Evolutionary conservation across 2,113 vertebrate species (phyloP).

Genomic region (Ondatra zibethicus): DNA sequence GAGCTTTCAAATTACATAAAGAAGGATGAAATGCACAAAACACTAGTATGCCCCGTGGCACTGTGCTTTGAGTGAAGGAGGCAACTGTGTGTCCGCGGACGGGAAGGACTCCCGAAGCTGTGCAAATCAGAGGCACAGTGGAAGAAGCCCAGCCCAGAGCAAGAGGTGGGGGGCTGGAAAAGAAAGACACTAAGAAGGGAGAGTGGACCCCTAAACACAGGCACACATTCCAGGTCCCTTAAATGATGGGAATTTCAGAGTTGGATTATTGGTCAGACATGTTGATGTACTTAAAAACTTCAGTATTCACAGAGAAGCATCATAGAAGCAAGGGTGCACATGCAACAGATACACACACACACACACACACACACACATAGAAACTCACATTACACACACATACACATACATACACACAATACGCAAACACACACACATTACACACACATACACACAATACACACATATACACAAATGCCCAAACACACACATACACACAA

Average conservation of each 20-base stretch:
- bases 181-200: slow-evolving; percentile 61
- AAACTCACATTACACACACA: not conserved
- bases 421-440: not conserved
- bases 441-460: too few relatives aligned
- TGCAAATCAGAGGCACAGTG: slow-evolving; percentile 77
- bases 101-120: slow-evolving; percentile 66
- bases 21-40: slow-evolving; percentile 76
- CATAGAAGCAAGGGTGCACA: not conserved
- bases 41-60: slow-evolving; percentile 74
- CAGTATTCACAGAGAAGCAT: not conserved
- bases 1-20: slow-evolving; percentile 80
- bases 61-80: slow-evolving; percentile 78
- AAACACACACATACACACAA: not conserved
- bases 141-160: slow-evolving; percentile 66
- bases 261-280: slow-evolving; percentile 11
- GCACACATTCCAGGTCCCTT: not conserved
- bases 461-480: not conserved
- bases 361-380: too few relatives aligned
- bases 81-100: slow-evolving; percentile 68
- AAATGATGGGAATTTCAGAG: slow-evolving; percentile 40
- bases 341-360: not conserved
- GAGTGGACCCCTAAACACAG: slow-evolving; percentile 65
- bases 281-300: slow-evolving; percentile 33
- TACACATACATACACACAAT: not conserved
- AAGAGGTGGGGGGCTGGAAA: slow-evolving; percentile 52